Evolutionary conservation across 1,140 invertebrate species (phyloP).

Genomic region (Eufriesea mexicana): DNA sequence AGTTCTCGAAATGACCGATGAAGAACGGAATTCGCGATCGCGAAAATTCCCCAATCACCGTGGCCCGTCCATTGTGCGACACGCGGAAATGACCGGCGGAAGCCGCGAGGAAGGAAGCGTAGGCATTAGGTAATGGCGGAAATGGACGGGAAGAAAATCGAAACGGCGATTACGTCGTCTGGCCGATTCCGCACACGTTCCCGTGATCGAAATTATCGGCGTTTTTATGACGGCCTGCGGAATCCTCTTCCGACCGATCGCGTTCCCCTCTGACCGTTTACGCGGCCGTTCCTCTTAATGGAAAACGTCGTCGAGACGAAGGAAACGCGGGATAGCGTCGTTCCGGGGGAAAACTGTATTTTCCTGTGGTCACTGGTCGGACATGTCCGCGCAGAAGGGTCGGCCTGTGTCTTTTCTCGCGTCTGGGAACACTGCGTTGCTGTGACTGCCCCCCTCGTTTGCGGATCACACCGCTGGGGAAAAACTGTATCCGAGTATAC

Average conservation of each 20-base stretch:
- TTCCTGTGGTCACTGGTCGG: too few relatives aligned
- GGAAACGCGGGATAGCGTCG: background rate
- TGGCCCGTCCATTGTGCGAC: background rate
- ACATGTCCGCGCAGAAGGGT: background rate
- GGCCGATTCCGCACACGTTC: background rate
- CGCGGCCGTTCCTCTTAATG: background rate
- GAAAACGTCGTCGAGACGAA: background rate
- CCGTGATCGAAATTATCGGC: constrained; percentile 2
- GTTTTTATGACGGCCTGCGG: background rate
- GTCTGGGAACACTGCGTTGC: background rate
- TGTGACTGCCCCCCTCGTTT: background rate
- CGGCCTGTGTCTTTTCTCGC: background rate
- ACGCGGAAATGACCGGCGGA: background rate
- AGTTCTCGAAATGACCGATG: background rate
- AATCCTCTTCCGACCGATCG: background rate
- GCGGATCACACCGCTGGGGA: background rate
- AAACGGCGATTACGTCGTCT: background rate
- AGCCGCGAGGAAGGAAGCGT: background rate
- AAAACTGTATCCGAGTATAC: background rate
- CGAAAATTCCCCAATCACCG: background rate
- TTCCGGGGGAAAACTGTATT: background rate
- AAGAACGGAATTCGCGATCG: background rate
- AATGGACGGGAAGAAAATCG: constrained; percentile 16
- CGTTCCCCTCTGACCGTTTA: background rate
- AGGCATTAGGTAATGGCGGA: background rate